phyloP scores from a whole-genome alignment of 1,140 invertebrate species.

The Agrypnia vestita region DNA sequence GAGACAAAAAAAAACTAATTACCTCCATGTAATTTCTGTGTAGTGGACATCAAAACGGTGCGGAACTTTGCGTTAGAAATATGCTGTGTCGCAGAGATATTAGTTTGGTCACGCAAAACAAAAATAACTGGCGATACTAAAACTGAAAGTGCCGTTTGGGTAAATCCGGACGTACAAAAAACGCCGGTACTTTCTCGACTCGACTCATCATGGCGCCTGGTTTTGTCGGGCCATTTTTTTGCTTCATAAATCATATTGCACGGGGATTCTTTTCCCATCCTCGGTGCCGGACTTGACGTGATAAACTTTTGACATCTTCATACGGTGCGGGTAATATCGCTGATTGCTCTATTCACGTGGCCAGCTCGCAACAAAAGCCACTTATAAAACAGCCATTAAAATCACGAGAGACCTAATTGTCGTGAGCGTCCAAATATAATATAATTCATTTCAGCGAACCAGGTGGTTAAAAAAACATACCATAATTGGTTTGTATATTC shows the following conservation, averaged over 20 bases:
- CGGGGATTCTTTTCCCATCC: slow-evolving; percentile 29
- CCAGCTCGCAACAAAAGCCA: slow-evolving; percentile 36
- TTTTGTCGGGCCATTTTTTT: slow-evolving; percentile 34
- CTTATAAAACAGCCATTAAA: slow-evolving; percentile 52
- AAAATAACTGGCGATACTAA: slow-evolving; percentile 40
- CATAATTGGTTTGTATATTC: too few relatives aligned
- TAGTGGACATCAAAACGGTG: not conserved
- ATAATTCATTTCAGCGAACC: too few relatives aligned
- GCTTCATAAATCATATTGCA: slow-evolving; percentile 54
- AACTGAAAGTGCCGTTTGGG: slow-evolving; percentile 21
- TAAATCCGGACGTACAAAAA: slow-evolving; percentile 41
- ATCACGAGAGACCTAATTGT: slow-evolving; percentile 34
- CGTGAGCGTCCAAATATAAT: not conserved
- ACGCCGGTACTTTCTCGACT: slow-evolving; percentile 47
- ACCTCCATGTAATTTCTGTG: not conserved
- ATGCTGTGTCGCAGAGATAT: not conserved
- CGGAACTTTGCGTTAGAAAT: not conserved
- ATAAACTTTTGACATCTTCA: slow-evolving; percentile 54
- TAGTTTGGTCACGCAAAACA: slow-evolving; percentile 53
- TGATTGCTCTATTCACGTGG: slow-evolving; percentile 53
- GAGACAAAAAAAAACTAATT: too few relatives aligned
- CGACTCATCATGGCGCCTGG: slow-evolving; percentile 26
- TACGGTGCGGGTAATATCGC: slow-evolving; percentile 31
- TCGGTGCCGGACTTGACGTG: slow-evolving; percentile 35
- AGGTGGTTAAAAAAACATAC: too few relatives aligned